Evolutionary conservation across 2,113 vertebrate species (phyloP), one percentile per base, ranked within the genome.

Genomic region (Chionis minor): DNA sequence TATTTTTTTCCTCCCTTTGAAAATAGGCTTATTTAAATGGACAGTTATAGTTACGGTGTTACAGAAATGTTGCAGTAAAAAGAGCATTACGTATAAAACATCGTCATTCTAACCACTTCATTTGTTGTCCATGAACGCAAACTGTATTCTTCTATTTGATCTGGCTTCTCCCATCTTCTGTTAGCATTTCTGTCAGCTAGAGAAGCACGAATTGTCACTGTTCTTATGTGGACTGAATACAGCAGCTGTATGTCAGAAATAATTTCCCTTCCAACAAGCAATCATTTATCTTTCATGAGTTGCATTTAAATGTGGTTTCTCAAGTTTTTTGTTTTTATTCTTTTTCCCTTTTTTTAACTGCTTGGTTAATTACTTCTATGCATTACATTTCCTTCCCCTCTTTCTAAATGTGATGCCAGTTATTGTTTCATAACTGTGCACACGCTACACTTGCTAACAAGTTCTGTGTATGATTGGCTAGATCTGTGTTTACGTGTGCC

Each of bases 231-330:
- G 42, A 42, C 82, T 88, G 62, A 81, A 85, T 95, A 15, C 38
- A 81, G 85, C 75, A 97, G 88, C 86, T 92, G 63, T 73, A 54
- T 70, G 47, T 80, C 55, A 92, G 74, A 88, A 90, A 80, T 83
- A 62, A 80, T 69, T 93, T 90, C 72, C 24, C 18, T 42, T 88
- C 74, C 85, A 96, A 71, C n/a, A 85, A 91, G 78, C 90, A 75
- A 56, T 65, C 81, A 63, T 85, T 80, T 92, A 3, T 84, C 81
- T 92, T 85, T 94, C 67, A 79, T 58, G 66, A 77, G 66, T 28
- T 92, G 56, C 81, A 85, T 96, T 93, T 85, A 72, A 90, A 95
- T 88, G 66, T 42, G 78, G 38, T 95, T 66, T 89, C 47, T 86
- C 65, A 51, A 22, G 51, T 66, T 88, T 88, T 69, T 71, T 35